Conservation (phyloP, 2,888 invertebrate species). For the Caenorhabditis sinica region DNA sequence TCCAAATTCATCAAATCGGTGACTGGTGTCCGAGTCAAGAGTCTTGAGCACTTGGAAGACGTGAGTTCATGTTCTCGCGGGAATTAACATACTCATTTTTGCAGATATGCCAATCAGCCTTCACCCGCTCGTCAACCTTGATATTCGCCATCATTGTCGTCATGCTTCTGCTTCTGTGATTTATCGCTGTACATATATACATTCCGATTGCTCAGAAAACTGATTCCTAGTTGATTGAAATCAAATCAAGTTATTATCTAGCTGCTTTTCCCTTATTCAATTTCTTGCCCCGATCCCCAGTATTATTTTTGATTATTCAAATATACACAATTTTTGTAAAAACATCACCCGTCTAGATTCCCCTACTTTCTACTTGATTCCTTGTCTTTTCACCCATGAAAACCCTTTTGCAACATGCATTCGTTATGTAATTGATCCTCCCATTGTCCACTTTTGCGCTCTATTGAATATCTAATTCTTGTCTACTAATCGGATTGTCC, state of each 20-base stretch:
- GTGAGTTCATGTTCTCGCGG: constrained; percentile 38
- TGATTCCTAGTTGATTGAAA: constrained; percentile 38
- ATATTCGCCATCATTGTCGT: constrained; percentile 33
- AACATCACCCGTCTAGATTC: constrained; percentile 1
- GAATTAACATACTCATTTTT: constrained; percentile 9
- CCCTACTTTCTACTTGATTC: neutral
- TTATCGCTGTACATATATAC: constrained; percentile 59
- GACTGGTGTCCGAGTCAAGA: constrained; percentile 56
- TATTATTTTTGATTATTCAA: neutral
- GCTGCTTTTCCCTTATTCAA: constrained; percentile 1
- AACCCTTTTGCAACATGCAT: constrained; percentile 46
- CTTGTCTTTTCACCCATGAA: constrained; percentile 19
- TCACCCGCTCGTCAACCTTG: constrained; percentile 50
- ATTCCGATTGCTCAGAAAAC: constrained; percentile 56
- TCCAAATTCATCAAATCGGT: constrained; percentile 52
- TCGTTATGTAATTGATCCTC: constrained; percentile 55
- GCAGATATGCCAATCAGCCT: constrained; percentile 60
- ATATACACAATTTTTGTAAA: constrained; percentile 6
- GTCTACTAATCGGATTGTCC: constrained; percentile 59
- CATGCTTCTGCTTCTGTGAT: constrained; percentile 60
- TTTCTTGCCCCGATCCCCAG: constrained; percentile 1
- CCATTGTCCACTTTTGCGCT: constrained; percentile 62
- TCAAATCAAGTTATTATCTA: neutral
- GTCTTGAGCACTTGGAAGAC: constrained; percentile 53
- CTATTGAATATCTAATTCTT: constrained; percentile 62